A percentile compares a stretch with the other conserved stretches of the same genome.
phyloP scores from a whole-genome alignment of 64 coral and sea anemone species.

The Montipora efflorescens region DNA sequence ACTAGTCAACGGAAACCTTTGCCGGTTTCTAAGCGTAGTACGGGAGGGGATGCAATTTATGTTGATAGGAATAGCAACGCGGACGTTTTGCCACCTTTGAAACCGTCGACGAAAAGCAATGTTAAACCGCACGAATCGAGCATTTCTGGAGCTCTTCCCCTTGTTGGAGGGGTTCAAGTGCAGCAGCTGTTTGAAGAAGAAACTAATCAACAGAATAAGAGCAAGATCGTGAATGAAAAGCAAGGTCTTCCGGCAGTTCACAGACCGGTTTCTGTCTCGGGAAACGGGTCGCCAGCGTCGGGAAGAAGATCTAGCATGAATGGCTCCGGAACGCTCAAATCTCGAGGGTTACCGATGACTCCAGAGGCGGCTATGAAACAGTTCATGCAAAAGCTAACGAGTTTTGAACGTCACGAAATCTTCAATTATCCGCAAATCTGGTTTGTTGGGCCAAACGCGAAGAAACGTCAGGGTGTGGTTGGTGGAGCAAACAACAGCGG shows the following conservation, averaged over 20 bases:
- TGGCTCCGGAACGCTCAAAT: constrained; percentile 80
- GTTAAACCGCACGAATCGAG: constrained; percentile 62
- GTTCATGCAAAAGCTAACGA: constrained; percentile 96
- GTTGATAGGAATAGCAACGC: constrained; percentile 88
- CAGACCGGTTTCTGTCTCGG: constrained; percentile 66
- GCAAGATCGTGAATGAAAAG: constrained; percentile 81
- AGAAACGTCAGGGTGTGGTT: constrained; percentile 99
- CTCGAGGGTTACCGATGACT: constrained; percentile 85
- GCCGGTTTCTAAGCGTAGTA: constrained; percentile 87
- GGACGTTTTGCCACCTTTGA: constrained; percentile 92
- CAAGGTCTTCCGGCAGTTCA: constrained; percentile 88
- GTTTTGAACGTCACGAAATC: constrained; percentile 98
- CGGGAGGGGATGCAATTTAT: constrained; percentile 87
- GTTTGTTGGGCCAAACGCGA: constrained; percentile 97
- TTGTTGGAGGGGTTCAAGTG: constrained; percentile 89
- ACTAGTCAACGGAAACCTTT: constrained; percentile 91
- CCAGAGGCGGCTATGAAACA: constrained; percentile 96
- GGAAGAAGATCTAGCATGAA: constrained; percentile 78
- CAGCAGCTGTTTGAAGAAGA: constrained; percentile 99
- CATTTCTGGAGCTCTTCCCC: constrained; percentile 71
- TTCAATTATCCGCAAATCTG: constrained; percentile 99
- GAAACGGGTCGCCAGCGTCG: constrained; percentile 71
- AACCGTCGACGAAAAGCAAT: constrained; percentile 93
- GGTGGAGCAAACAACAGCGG: constrained; percentile 97
- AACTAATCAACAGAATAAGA: constrained; percentile 90